These are phyloP conservation scores for Muscicapa comitata DNA, from an alignment of 2,797 vertebrate genomes.

Conservation along the genomic window DNA sequence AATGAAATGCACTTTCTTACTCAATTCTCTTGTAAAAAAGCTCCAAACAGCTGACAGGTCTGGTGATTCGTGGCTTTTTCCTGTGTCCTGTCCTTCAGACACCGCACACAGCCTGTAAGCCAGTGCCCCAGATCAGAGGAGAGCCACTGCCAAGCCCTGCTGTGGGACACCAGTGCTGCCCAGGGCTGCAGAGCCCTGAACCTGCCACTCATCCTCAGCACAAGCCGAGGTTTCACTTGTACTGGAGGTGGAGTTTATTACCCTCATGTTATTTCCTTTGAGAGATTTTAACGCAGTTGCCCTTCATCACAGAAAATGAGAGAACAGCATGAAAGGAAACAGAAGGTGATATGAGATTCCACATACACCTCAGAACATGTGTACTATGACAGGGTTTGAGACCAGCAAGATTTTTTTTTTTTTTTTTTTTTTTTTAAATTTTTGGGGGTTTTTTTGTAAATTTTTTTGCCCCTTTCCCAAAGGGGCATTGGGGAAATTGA, in stretches of 20 bases:
- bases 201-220: background rate
- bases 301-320: background rate
- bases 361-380: background rate
- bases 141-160: background rate
- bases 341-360: background rate
- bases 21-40: background rate
- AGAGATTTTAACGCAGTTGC: background rate
- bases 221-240: background rate
- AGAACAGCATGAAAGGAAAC: background rate
- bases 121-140: background rate
- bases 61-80: background rate
- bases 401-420: background rate
- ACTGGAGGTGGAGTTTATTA: background rate
- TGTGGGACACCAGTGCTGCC: background rate
- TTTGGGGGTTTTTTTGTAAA: no score
- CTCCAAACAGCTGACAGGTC: background rate
- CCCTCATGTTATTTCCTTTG: background rate
- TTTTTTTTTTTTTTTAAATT: no score
- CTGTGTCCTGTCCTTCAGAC: background rate
- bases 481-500: background rate
- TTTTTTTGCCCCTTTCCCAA: background rate
- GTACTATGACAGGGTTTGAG: background rate
- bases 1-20: background rate
- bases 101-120: rapidly evolving
- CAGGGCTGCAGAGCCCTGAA: background rate